phyloP scores from a whole-genome alignment of 2,113 vertebrate genomes.

The Pseudonaja textilis region DNA sequence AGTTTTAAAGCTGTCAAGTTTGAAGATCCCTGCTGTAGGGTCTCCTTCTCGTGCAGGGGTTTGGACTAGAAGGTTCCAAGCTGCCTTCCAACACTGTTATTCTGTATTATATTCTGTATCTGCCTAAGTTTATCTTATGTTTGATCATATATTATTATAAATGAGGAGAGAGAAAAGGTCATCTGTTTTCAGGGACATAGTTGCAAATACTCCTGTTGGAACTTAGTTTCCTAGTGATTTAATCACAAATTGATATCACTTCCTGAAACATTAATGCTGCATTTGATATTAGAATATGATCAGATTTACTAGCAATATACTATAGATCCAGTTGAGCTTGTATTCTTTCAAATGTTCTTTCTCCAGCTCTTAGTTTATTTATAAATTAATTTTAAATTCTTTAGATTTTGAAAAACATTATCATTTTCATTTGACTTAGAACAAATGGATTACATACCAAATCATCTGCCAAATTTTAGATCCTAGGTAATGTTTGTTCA shows the following conservation, averaged over 20 bases:
- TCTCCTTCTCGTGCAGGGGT: too few species aligned
- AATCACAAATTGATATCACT: constrained; percentile 38
- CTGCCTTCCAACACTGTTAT: background rate
- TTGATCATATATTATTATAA: constrained; percentile 34
- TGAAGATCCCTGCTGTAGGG: too few species aligned
- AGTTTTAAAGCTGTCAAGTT: too few species aligned
- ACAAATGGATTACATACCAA: background rate
- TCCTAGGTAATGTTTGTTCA: background rate
- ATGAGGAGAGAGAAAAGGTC: background rate
- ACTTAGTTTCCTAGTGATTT: constrained; percentile 44
- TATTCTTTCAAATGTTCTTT: constrained; percentile 9
- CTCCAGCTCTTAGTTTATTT: constrained; percentile 24
- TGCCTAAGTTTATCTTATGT: background rate
- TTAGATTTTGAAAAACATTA: background rate
- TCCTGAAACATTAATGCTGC: constrained; percentile 19
- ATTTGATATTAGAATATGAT: constrained; percentile 26
- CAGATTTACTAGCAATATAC: constrained; percentile 18
- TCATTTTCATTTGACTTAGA: constrained; percentile 15
- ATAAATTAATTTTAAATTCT: background rate
- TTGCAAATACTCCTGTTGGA: constrained; percentile 30
- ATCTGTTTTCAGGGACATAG: constrained; percentile 36
- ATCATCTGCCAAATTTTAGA: background rate
- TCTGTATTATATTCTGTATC: background rate
- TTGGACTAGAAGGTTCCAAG: background rate
- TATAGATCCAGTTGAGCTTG: constrained; percentile 19